Conservation (phyloP, 2,888 invertebrate species). For the Caenorhabditis afra region DNA sequence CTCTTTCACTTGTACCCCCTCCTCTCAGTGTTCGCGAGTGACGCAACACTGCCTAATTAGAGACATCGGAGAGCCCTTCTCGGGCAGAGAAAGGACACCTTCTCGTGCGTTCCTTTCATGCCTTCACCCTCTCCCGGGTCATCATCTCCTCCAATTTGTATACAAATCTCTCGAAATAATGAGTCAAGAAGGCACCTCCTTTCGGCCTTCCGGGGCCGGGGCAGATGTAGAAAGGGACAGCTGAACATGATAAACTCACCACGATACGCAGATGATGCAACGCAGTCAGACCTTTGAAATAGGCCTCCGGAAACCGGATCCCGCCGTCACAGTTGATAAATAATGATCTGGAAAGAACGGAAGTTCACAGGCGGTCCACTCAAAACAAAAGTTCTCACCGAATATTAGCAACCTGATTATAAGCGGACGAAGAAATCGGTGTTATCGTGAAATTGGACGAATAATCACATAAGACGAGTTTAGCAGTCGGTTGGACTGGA, state of each 20-base stretch:
- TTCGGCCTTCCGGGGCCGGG: too few relatives aligned
- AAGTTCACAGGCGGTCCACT: neutral
- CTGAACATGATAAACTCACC: conserved; percentile 48
- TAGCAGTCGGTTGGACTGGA: conserved; percentile 55
- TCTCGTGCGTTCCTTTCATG: conserved; percentile 6
- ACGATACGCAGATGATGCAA: conserved; percentile 61
- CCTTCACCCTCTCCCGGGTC: neutral
- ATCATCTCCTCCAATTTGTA: conserved; percentile 9
- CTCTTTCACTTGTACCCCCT: neutral
- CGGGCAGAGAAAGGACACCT: conserved; percentile 20
- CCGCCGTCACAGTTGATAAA: conserved; percentile 49
- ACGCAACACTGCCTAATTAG: conserved; percentile 61
- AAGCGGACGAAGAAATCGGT: conserved; percentile 18
- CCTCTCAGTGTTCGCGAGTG: conserved; percentile 15
- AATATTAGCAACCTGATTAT: conserved; percentile 49
- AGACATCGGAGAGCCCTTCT: conserved; percentile 48
- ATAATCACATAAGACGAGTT: conserved; percentile 60
- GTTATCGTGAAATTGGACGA: conserved; percentile 28
- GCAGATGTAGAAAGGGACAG: conserved; percentile 1
- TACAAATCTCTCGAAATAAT: conserved; percentile 23
- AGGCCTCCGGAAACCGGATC: conserved; percentile 41
- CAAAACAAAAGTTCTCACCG: conserved; percentile 26
- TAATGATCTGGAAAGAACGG: conserved; percentile 31
- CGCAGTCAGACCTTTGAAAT: conserved; percentile 43
- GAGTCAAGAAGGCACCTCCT: conserved; percentile 15